Conservation (phyloP, 2,113 vertebrate genomes). For the Agapornis roseicollis region DNA sequence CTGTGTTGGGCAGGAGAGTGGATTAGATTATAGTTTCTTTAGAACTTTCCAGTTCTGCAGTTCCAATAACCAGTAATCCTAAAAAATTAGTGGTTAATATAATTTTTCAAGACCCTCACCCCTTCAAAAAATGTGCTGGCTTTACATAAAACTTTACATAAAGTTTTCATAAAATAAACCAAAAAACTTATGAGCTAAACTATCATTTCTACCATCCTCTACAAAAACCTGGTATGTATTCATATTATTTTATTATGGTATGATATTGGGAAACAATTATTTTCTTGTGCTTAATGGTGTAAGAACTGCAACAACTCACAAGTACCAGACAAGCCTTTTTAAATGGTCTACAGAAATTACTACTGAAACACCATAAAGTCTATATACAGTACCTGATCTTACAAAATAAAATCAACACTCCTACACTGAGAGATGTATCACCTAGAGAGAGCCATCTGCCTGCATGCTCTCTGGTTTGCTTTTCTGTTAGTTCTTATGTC, state of each 20-base stretch:
- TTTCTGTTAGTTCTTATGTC: neutral
- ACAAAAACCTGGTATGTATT: neutral
- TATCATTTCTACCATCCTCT: neutral
- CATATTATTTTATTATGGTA: neutral
- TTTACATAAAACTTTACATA: too few relatives aligned
- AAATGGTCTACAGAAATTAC: neutral
- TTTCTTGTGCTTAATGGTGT: neutral
- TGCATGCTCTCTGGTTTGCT: neutral
- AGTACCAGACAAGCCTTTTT: neutral
- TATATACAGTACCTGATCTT: neutral
- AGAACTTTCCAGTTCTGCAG: neutral
- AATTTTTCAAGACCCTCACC: neutral
- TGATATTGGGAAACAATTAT: too few relatives aligned
- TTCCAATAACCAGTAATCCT: neutral
- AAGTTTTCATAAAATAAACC: neutral
- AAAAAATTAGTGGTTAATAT: neutral
- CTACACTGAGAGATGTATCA: neutral
- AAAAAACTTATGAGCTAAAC: neutral
- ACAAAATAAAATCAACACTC: neutral
- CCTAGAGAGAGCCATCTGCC: neutral
- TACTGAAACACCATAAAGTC: neutral
- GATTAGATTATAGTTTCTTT: neutral
- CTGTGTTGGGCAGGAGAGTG: fast-evolving
- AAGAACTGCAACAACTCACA: neutral
- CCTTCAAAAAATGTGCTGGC: neutral